phyloP scores from a whole-genome alignment of 2,113 vertebrate genomes.

The Eonycteris spelaea region DNA sequence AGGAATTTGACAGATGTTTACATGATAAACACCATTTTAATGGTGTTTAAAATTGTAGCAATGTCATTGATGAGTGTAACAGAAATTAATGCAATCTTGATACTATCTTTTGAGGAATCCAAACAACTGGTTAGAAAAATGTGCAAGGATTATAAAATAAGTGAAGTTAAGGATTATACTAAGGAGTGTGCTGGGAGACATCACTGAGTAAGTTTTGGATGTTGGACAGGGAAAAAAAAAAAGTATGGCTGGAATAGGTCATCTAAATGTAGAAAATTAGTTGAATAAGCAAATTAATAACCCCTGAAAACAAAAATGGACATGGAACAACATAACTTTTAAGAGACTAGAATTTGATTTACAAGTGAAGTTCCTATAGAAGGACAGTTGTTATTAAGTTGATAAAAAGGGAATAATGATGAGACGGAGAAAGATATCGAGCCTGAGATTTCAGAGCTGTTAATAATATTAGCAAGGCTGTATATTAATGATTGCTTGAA shows the following conservation, averaged over 20 bases:
- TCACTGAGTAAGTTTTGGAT: background rate
- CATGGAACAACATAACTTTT: background rate
- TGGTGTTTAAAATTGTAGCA: background rate
- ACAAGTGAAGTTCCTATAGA: background rate
- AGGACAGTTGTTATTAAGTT: background rate
- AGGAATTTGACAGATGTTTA: background rate
- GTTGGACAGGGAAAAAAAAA: background rate
- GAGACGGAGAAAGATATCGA: background rate
- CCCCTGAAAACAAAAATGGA: background rate
- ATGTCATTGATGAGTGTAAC: background rate
- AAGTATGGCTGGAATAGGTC: background rate
- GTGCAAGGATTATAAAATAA: background rate
- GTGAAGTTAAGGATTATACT: background rate
- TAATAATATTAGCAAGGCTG: background rate
- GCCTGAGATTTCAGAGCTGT: background rate
- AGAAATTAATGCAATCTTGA: background rate
- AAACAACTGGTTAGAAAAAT: background rate
- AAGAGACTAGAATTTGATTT: background rate
- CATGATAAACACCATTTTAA: background rate
- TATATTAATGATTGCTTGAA: background rate
- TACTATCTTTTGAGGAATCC: background rate
- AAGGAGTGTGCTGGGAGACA: background rate
- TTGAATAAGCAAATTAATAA: background rate
- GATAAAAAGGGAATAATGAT: background rate
- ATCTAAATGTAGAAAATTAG: background rate